Evolutionary conservation across 2,113 vertebrate species (phyloP).

Genomic region (human): DNA sequence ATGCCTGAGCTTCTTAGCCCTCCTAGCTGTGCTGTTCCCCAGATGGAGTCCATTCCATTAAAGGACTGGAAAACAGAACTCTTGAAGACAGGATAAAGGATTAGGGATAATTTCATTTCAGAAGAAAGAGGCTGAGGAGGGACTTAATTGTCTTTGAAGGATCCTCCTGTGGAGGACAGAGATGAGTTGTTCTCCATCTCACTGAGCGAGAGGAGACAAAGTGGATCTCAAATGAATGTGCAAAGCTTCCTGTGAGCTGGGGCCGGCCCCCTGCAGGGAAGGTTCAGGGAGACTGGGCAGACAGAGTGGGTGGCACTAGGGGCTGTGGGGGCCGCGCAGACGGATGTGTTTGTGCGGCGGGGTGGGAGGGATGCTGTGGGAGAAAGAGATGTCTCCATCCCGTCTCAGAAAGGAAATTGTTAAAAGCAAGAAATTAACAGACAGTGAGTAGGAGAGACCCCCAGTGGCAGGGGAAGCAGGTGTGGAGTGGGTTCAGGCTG

Average conservation of each 20-base stretch:
- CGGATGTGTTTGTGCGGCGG: background rate
- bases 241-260: background rate
- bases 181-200: conserved; percentile 48
- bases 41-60: conserved; percentile 42
- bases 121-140: conserved; percentile 62
- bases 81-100: conserved; percentile 57
- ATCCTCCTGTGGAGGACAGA: conserved; percentile 44
- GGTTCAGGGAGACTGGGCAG: background rate
- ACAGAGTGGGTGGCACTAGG: too few relatives aligned
- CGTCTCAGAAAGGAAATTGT: background rate
- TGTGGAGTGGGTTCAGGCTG: background rate
- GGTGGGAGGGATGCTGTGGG: too few relatives aligned
- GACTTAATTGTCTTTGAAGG: conserved; percentile 74
- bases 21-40: background rate
- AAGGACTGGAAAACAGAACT: conserved; percentile 63
- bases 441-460: background rate
- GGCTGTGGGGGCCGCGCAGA: fast-evolving
- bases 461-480: background rate
- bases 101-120: conserved; percentile 71
- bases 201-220: background rate
- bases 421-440: background rate
- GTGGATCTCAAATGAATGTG: background rate
- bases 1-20: background rate
- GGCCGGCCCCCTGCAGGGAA: background rate
- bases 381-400: background rate